These are phyloP conservation scores for Zaprionus gabonicus DNA, from an alignment of 1,140 invertebrate species.

Conservation along the genomic window DNA sequence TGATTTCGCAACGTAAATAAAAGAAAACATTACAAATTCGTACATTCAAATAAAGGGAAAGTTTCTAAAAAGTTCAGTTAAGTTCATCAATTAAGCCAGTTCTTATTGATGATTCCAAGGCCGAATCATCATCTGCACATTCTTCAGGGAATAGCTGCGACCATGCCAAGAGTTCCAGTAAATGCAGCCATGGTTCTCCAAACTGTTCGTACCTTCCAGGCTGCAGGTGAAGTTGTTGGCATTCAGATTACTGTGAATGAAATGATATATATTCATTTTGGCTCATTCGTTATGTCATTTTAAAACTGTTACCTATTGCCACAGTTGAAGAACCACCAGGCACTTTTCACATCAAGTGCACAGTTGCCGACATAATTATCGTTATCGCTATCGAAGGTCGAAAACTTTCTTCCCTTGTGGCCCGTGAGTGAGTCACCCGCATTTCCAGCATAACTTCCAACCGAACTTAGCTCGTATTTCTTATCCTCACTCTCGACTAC, in stretches of 20 bases:
- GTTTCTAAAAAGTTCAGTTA: background rate
- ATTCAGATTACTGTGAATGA: conserved; percentile 6
- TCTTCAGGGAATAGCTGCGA: background rate
- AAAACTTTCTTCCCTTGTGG: conserved; percentile 1
- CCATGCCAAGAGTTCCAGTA: background rate
- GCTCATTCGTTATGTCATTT: background rate
- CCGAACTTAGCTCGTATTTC: conserved; percentile 10
- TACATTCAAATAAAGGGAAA: too few species aligned
- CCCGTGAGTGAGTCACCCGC: background rate
- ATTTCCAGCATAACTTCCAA: conserved; percentile 7
- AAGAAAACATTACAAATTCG: background rate
- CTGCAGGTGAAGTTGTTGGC: background rate
- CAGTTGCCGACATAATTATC: background rate
- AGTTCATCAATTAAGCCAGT: background rate
- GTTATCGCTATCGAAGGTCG: conserved; percentile 9
- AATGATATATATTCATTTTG: background rate
- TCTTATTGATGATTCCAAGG: background rate
- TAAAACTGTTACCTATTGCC: background rate
- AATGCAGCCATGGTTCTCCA: background rate
- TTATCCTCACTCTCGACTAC: background rate
- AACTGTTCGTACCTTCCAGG: background rate
- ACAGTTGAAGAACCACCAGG: conserved; percentile 12
- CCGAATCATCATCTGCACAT: conserved; percentile 3
- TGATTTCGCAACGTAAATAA: background rate
- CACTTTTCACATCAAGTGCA: background rate